Conservation (phyloP, 2,113 vertebrate genomes). For the Penelope pileata region DNA sequence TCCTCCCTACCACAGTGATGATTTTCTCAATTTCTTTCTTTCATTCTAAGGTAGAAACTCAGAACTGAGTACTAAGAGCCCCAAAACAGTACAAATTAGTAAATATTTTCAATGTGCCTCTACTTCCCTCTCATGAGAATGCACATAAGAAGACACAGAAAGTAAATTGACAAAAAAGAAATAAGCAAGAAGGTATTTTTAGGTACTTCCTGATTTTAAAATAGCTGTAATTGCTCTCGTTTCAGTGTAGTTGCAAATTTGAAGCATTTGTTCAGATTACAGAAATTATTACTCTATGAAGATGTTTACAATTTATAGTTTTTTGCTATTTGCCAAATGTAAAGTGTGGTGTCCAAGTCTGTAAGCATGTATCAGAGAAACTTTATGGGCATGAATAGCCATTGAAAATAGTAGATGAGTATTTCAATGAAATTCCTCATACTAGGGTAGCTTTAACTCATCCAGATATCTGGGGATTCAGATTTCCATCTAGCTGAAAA, state of each 20-base stretch:
- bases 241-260: background rate
- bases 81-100: background rate
- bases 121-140: background rate
- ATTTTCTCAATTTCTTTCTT: background rate
- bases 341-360: background rate
- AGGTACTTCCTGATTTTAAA: background rate
- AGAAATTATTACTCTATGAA: background rate
- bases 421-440: background rate
- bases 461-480: background rate
- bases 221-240: background rate
- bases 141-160: background rate
- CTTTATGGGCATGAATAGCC: background rate
- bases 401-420: background rate
- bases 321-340: background rate
- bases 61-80: too few relatives aligned
- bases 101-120: background rate
- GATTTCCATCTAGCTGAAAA: background rate
- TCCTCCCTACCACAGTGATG: background rate
- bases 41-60: background rate
- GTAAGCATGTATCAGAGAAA: background rate
- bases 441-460: background rate
- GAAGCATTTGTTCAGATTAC: background rate
- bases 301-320: background rate
- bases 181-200: background rate
- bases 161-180: background rate